Percentiles rank a stretch among this genome's conserved stretches.
These are phyloP conservation scores for Argentina silus DNA, from an alignment of 2,797 vertebrate species.

Conservation along the genomic window DNA sequence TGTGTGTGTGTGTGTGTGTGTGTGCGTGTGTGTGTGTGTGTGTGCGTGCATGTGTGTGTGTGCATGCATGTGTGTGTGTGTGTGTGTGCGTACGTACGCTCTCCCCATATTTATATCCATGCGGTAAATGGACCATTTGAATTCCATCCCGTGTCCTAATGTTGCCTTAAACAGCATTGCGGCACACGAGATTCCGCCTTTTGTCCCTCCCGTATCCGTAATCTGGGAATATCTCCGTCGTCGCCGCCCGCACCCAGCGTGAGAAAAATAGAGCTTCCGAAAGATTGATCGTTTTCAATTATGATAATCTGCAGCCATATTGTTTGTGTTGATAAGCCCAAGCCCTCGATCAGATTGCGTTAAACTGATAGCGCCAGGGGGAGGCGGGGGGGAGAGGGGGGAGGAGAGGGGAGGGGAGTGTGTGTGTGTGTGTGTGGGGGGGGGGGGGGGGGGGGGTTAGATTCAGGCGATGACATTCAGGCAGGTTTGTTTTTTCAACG, in stretches of 20 bases:
- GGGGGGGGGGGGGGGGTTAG: constrained; percentile 2
- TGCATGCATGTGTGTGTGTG: not conserved
- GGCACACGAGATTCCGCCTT: not conserved
- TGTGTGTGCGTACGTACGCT: not conserved
- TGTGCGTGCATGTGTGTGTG: constrained; percentile 9
- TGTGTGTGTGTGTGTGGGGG: too few species aligned
- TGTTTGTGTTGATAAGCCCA: constrained; percentile 37
- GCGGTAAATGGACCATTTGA: not conserved
- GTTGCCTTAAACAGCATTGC: constrained; percentile 4
- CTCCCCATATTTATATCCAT: not conserved
- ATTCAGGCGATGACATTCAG: constrained; percentile 22
- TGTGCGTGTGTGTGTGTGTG: constrained; percentile 2
- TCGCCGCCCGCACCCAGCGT: not conserved
- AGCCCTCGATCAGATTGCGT: constrained; percentile 41
- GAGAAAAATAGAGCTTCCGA: constrained; percentile 21
- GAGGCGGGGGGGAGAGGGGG: too few species aligned
- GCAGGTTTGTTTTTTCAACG: constrained; percentile 5
- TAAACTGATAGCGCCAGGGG: constrained; percentile 1
- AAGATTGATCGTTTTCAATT: constrained; percentile 47
- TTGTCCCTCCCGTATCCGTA: constrained; percentile 27
- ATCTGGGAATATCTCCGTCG: constrained; percentile 37
- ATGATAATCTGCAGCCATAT: constrained; percentile 35
- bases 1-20: constrained; percentile 9
- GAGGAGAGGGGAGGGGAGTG: too few species aligned
- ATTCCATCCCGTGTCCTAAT: not conserved